Evolutionary conservation across 2,888 invertebrate species (phyloP).

Genomic region (Diarsia dahlii): DNA sequence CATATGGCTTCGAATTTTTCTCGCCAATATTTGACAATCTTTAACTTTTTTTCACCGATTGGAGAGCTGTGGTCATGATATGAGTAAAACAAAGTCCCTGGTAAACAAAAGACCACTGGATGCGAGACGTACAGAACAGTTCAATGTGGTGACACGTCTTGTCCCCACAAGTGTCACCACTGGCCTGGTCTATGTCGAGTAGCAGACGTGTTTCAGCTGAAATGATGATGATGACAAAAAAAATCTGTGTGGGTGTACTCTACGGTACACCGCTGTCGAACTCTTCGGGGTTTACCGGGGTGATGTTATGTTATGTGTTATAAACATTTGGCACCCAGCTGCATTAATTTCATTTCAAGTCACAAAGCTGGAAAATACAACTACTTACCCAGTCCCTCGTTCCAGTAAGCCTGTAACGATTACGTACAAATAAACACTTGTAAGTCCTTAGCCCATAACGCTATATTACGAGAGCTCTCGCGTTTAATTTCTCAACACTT

Average conservation of each 20-base stretch:
- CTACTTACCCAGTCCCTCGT: slow-evolving; percentile 6
- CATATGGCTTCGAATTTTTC: background rate
- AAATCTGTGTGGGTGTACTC: too few species aligned
- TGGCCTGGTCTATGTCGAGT: too few species aligned
- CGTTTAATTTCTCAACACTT: slow-evolving; percentile 62
- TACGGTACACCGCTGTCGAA: too few species aligned
- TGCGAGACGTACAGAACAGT: too few species aligned
- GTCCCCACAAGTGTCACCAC: too few species aligned
- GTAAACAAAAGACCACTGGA: too few species aligned
- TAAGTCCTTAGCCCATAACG: slow-evolving; percentile 56
- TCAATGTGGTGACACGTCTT: too few species aligned
- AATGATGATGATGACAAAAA: too few species aligned
- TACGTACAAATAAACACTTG: slow-evolving; percentile 54
- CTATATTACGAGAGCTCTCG: slow-evolving; percentile 64
- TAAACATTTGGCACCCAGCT: background rate
- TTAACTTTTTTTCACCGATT: background rate
- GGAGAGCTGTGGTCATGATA: background rate
- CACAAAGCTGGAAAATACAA: slow-evolving; percentile 19
- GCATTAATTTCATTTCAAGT: background rate
- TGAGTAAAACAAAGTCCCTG: background rate
- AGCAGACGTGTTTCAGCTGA: too few species aligned
- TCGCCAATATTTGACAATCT: background rate
- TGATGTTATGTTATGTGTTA: too few species aligned
- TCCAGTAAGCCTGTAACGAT: slow-evolving; percentile 48
- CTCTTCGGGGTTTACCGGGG: too few species aligned